These are phyloP conservation scores for Eurytoma adleriae DNA, from an alignment of 2,888 invertebrate genomes.

Conservation along the genomic window DNA sequence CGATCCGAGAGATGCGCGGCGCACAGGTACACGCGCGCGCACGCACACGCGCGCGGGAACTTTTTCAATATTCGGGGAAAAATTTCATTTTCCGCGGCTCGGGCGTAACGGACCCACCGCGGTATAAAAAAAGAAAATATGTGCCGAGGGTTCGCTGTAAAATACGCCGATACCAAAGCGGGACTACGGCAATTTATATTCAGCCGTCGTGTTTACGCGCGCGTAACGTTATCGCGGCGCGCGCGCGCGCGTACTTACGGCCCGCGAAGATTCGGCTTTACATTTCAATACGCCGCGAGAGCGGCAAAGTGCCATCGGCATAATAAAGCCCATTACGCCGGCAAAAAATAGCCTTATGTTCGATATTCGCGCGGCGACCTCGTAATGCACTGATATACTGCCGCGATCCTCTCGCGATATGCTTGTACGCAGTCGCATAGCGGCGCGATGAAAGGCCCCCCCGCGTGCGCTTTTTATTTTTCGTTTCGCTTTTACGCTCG, in stretches of 20 bases:
- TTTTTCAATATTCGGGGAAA: constrained; percentile 47
- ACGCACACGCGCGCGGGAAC: not conserved
- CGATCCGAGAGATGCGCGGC: not conserved
- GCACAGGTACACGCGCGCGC: not conserved
- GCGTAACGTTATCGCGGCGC: constrained; percentile 29
- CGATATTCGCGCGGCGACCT: constrained; percentile 6
- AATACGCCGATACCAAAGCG: constrained; percentile 34
- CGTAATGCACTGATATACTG: no score
- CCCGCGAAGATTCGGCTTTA: constrained; percentile 11
- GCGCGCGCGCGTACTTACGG: not conserved
- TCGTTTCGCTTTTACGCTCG: no score
- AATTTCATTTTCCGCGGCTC: constrained; percentile 29
- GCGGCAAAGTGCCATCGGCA: constrained; percentile 3
- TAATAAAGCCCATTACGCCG: constrained; percentile 22
- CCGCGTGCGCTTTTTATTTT: no score
- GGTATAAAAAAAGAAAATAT: not conserved
- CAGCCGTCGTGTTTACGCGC: constrained; percentile 44
- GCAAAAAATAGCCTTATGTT: not conserved
- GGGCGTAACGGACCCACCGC: not conserved
- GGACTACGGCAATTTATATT: constrained; percentile 44
- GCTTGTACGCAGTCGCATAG: not conserved
- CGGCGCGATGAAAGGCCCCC: no score
- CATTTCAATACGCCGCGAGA: constrained; percentile 24
- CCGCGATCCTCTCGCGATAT: not conserved
- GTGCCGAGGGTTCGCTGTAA: constrained; percentile 7